Evolutionary conservation across 2,888 invertebrate genomes (phyloP).

Genomic region (Scaptomyza cyrtandrae): DNA sequence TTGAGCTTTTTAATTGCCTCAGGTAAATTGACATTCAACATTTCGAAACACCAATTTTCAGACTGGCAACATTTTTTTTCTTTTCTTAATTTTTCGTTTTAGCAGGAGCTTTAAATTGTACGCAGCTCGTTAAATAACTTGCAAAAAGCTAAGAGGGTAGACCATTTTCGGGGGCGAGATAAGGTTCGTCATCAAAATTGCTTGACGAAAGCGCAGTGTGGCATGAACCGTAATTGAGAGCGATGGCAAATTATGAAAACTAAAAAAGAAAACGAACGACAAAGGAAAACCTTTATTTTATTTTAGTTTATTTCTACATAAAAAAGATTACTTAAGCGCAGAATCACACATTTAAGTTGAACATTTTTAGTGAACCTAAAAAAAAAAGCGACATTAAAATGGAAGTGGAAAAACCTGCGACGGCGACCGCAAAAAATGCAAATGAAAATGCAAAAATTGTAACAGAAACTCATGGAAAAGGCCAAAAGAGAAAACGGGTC

Average conservation of each 20-base stretch:
- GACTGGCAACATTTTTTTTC: constrained; percentile 12
- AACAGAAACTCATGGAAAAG: constrained; percentile 70
- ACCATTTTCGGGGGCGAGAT: background rate
- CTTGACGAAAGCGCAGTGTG: constrained; percentile 59
- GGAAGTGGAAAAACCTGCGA: constrained; percentile 52
- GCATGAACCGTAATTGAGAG: constrained; percentile 26
- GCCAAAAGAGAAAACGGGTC: constrained; percentile 56
- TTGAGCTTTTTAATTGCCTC: constrained; percentile 62
- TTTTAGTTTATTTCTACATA: no score
- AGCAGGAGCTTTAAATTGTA: constrained; percentile 31
- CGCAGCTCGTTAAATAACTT: constrained; percentile 54
- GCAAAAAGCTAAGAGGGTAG: background rate
- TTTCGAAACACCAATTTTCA: constrained; percentile 21
- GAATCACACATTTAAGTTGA: background rate
- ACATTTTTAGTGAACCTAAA: background rate
- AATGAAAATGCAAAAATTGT: constrained; percentile 59
- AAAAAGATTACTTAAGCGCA: background rate
- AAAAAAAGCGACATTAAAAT: constrained; percentile 4
- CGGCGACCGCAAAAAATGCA: constrained; percentile 50
- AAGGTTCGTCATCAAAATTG: constrained; percentile 41
- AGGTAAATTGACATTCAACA: constrained; percentile 53
- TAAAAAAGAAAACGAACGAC: constrained; percentile 32
- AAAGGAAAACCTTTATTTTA: background rate
- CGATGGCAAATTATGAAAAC: constrained; percentile 67
- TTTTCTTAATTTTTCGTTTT: constrained; percentile 2